Base-by-base conservation (phyloP, 2,888 invertebrate species). In the Campoplex nolae region DNA sequence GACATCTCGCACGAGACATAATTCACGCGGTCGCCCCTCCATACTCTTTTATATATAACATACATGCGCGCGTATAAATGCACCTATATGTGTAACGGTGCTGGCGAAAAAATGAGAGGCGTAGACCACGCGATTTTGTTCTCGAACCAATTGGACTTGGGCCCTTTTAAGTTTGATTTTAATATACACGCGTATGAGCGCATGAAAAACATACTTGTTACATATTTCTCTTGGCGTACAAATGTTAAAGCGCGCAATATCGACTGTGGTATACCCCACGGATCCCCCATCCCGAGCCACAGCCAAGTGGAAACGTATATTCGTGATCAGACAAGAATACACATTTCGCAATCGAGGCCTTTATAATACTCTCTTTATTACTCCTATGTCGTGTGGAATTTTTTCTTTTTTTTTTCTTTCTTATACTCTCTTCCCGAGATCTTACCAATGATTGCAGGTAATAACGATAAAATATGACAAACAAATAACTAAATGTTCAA, bases 1-100 rank as follows among this genome's bases (percentile, higher is more conserved):
- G 94, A 94, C 94, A 94, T 94, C 94, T 94, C 94, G 94, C 94
- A 93, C 93, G 94, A 93, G 93, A 92, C 94, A 94, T 94, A 94
- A 94, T 94, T 94, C 94, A 94, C 93, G 93, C 93, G 90, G 84
- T 32, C 32, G 89, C 83, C 83, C 88, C 83, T 83, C 86, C 79
- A 54, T 81, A 85, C 80, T 88, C 81, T 65, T 48, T 51, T 68
- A 54, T 68, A 51, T 68, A 76, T 68, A 54, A 77, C 45, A 42
- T 81, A 48, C 85, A 86, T 45, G n/a, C 79, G n/a, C 79, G 42
- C 85, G 87, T 90, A 89, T 89, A 90, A 89, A 89, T 87, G 88
- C 87, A 89, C 90, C 87, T 90, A 51, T 16, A 54, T 42, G 67
- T 54, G 45, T 67, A 54, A 62, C 38, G 28, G 67, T 35, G 0